These are phyloP conservation scores for Channa striata DNA, from an alignment of 2,797 vertebrate species.

Conservation along the genomic window DNA sequence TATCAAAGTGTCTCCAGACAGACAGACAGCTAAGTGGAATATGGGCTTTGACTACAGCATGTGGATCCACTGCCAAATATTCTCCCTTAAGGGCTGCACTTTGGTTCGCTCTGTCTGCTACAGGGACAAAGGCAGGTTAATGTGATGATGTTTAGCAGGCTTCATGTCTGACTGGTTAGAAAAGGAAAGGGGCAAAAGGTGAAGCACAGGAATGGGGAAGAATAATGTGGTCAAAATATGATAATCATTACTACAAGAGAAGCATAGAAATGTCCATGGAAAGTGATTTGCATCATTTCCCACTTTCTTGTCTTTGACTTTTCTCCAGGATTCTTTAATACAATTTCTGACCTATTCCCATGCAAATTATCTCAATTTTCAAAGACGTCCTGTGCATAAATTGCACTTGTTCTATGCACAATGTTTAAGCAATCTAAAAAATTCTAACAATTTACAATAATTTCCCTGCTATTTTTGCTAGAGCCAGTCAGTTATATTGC, in stretches of 20 bases:
- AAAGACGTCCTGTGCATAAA: constrained; percentile 15
- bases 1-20: constrained; percentile 67
- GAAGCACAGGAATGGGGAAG: background rate
- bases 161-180: constrained; percentile 31
- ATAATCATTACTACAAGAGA: constrained; percentile 6
- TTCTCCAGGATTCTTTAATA: constrained; percentile 2
- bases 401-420: constrained; percentile 29
- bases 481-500: constrained; percentile 45
- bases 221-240: constrained; percentile 3
- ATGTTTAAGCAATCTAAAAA: constrained; percentile 33
- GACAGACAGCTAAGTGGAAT: constrained; percentile 39
- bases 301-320: background rate
- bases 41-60: constrained; percentile 53
- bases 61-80: constrained; percentile 51
- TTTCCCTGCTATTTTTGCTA: constrained; percentile 18
- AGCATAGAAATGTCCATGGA: background rate
- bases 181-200: background rate
- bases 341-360: constrained; percentile 4
- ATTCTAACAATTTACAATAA: constrained; percentile 31
- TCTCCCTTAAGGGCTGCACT: constrained; percentile 39
- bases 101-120: constrained; percentile 46
- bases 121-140: constrained; percentile 30
- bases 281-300: constrained; percentile 13
- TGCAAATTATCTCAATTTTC: constrained; percentile 20
- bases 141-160: constrained; percentile 27